A percentile compares a stretch with the other conserved stretches of the same genome.
These are phyloP conservation scores for Hartigia nigra DNA, from an alignment of 2,888 invertebrate genomes.

Conservation along the genomic window DNA sequence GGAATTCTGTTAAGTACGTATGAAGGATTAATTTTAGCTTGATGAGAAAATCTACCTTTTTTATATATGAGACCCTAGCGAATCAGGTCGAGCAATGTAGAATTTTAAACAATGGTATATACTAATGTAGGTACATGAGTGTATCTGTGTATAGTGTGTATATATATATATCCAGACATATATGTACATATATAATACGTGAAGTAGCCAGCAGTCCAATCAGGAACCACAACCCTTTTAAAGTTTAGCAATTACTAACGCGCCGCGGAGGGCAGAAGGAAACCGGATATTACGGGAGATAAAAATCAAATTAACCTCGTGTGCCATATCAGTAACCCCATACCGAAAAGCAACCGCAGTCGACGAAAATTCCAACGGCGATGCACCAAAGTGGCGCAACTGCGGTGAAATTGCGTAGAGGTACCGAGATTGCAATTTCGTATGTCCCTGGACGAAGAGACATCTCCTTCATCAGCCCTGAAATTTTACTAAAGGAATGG, in stretches of 20 bases:
- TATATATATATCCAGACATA: background rate
- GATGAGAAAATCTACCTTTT: no score
- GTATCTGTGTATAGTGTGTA: background rate
- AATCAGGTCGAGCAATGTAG: background rate
- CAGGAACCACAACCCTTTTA: conserved; percentile 19
- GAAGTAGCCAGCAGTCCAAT: background rate
- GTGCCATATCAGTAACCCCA: conserved; percentile 39
- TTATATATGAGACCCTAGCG: background rate
- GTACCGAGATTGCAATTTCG: conserved; percentile 48
- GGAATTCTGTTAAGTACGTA: no score
- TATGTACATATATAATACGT: background rate
- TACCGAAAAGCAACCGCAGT: conserved; percentile 31
- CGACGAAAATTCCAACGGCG: background rate
- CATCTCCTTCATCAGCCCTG: background rate
- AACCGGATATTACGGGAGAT: conserved; percentile 53
- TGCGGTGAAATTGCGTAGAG: conserved; percentile 21
- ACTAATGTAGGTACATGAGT: background rate
- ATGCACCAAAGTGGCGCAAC: conserved; percentile 9
- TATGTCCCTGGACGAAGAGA: conserved; percentile 18
- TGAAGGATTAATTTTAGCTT: no score
- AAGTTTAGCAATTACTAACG: conserved; percentile 30
- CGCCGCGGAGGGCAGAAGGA: conserved; percentile 15
- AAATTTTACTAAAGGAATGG: background rate
- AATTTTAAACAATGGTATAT: background rate
- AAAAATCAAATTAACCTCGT: conserved; percentile 62